These are phyloP conservation scores for Barnardius zonarius DNA, from an alignment of 2,113 vertebrate genomes.

Conservation along the genomic window DNA sequence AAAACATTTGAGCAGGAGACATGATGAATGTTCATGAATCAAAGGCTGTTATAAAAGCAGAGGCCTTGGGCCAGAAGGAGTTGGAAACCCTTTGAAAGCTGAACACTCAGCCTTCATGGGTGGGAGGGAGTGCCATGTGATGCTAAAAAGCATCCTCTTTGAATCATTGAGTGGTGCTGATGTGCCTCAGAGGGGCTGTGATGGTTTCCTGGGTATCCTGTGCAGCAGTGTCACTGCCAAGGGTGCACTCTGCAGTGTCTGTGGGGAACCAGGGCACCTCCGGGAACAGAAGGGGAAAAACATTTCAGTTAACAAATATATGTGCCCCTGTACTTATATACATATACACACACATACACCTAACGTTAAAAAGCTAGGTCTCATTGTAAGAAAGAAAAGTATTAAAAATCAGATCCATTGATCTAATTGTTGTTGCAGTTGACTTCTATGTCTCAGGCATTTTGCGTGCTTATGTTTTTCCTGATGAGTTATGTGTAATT, in stretches of 20 bases:
- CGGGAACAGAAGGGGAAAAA: background rate
- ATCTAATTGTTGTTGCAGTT: background rate
- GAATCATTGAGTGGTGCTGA: background rate
- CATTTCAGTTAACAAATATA: background rate
- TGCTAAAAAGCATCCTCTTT: background rate
- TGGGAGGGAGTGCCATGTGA: background rate
- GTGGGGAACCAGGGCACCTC: background rate
- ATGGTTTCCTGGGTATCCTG: background rate
- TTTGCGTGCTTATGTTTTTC: background rate
- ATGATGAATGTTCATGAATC: background rate
- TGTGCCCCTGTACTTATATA: background rate
- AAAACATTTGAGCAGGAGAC: background rate
- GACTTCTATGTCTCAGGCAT: conserved; percentile 10
- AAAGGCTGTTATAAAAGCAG: background rate
- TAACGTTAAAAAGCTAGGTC: background rate
- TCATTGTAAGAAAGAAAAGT: background rate
- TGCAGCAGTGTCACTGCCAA: background rate
- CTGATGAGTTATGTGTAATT: conserved; percentile 18
- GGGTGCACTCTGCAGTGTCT: background rate
- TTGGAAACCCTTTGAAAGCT: conserved; percentile 4
- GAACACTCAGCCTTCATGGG: background rate
- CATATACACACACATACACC: background rate
- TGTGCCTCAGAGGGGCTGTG: background rate
- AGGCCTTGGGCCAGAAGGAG: background rate
- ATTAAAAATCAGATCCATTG: background rate